Percentiles rank a stretch among this genome's conserved stretches.
Evolutionary conservation across 1,140 invertebrate species (phyloP).

Genomic region (Leptoteleia sp.): DNA sequence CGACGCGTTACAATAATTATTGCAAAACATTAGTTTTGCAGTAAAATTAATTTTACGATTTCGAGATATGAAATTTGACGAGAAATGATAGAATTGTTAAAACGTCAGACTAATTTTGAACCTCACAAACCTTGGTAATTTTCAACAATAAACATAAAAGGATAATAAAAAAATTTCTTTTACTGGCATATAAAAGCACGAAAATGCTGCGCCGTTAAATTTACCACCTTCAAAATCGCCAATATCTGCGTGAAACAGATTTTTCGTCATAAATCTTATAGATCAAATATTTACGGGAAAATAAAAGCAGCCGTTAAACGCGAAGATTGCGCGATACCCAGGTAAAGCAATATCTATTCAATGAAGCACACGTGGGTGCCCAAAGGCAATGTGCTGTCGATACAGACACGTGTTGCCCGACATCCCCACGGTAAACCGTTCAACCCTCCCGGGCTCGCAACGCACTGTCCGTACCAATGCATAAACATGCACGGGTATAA

Average conservation of each 20-base stretch:
- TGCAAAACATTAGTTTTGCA: neutral
- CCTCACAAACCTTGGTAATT: conserved; percentile 10
- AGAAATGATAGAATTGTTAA: conserved; percentile 15
- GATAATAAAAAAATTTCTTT: conserved; percentile 18
- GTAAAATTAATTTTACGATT: neutral
- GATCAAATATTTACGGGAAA: conserved; percentile 64
- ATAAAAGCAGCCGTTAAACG: conserved; percentile 54
- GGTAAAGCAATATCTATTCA: conserved; percentile 67
- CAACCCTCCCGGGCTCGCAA: conserved; percentile 59
- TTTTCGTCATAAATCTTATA: conserved; percentile 54
- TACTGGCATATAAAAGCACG: conserved; percentile 22
- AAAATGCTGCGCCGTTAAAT: conserved; percentile 34
- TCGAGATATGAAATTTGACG: conserved; percentile 3
- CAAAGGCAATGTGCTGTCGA: conserved; percentile 75
- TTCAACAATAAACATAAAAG: conserved; percentile 28
- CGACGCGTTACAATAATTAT: neutral
- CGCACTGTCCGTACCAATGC: conserved; percentile 71
- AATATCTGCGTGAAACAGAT: conserved; percentile 54
- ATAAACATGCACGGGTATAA: conserved; percentile 52
- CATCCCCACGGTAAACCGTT: conserved; percentile 67
- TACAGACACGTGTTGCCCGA: conserved; percentile 76
- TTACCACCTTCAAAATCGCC: conserved; percentile 51
- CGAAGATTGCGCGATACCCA: conserved; percentile 56
- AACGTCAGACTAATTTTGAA: conserved; percentile 6
- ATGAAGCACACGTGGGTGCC: conserved; percentile 74